Evolutionary conservation across 2,797 vertebrate species (phyloP).

Genomic region (Acanthornis magna): DNA sequence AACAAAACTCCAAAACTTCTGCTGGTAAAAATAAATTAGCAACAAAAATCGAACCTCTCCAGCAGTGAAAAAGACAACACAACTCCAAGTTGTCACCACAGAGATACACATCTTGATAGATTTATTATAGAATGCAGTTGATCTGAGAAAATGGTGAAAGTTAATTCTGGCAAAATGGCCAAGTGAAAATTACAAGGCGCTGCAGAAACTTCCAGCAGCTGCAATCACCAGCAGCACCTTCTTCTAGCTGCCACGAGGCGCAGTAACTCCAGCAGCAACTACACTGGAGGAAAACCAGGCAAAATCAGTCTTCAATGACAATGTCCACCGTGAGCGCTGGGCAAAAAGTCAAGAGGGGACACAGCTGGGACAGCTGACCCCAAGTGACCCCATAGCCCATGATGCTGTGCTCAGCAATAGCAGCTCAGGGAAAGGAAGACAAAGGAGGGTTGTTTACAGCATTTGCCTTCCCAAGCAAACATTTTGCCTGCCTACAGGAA

Average conservation of each 20-base stretch:
- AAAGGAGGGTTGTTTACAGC: not conserved
- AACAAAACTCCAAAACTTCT: not conserved
- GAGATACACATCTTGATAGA: not conserved
- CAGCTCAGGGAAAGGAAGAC: not conserved
- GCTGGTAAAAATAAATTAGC: not conserved
- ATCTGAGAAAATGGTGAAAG: not conserved
- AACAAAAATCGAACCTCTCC: not conserved
- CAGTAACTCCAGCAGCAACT: not conserved
- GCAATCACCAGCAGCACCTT: not conserved
- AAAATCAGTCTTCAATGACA: not conserved
- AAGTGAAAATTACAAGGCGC: not conserved
- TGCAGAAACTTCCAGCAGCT: not conserved
- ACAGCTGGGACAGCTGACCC: not conserved
- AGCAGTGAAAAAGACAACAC: not conserved
- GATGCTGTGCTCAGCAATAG: not conserved
- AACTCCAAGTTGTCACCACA: not conserved
- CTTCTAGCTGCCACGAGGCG: not conserved
- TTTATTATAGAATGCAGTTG: not conserved
- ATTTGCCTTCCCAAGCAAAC: not conserved
- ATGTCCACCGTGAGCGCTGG: fast-evolving
- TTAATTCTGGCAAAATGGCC: not conserved
- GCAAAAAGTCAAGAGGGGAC: not conserved
- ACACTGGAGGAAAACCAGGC: not conserved
- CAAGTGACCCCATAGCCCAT: not conserved
- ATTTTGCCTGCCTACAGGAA: not conserved